These are phyloP conservation scores for Virgularia gustaviana DNA, from an alignment of 92 coral and sea anemone species.

Conservation along the genomic window DNA sequence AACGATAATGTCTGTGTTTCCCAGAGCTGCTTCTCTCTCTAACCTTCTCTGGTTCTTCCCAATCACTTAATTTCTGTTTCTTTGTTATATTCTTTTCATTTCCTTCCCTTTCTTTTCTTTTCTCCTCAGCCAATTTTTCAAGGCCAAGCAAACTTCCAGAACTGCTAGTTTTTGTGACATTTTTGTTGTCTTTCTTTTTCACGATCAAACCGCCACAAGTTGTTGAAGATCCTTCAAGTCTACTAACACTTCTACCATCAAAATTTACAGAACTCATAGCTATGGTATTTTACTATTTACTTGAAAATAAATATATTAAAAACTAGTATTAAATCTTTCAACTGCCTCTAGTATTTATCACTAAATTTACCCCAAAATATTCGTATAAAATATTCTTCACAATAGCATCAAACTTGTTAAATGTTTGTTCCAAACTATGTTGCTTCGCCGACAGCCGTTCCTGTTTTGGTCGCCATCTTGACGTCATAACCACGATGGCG, in stretches of 20 bases:
- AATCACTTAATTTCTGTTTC: conserved; percentile 42
- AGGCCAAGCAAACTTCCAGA: conserved; percentile 72
- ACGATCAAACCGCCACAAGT: conserved; percentile 65
- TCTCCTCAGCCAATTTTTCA: conserved; percentile 85
- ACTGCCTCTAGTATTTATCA: too few relatives aligned
- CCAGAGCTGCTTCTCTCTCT: conserved; percentile 47
- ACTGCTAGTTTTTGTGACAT: conserved; percentile 53
- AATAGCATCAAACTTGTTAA: too few relatives aligned
- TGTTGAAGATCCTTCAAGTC: conserved; percentile 73
- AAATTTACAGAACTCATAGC: conserved; percentile 40
- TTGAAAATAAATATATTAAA: too few relatives aligned
- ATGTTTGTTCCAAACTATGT: too few relatives aligned
- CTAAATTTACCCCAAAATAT: too few relatives aligned
- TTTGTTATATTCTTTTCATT: conserved; percentile 45
- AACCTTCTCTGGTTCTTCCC: conserved; percentile 55
- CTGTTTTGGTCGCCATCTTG: not conserved
- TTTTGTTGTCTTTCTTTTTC: conserved; percentile 58
- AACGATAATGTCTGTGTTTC: conserved; percentile 76
- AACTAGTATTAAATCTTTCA: too few relatives aligned
- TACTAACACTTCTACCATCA: conserved; percentile 55
- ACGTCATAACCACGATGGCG: not conserved
- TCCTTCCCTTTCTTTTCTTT: conserved; percentile 64
- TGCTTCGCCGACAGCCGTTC: too few relatives aligned
- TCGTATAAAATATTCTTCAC: too few relatives aligned
- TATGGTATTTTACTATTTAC: not conserved